Evolutionary conservation across 1,140 invertebrate species (phyloP), one percentile per base, ranked within the genome.

Genomic region (Pseudomyrmex cubaensis): DNA sequence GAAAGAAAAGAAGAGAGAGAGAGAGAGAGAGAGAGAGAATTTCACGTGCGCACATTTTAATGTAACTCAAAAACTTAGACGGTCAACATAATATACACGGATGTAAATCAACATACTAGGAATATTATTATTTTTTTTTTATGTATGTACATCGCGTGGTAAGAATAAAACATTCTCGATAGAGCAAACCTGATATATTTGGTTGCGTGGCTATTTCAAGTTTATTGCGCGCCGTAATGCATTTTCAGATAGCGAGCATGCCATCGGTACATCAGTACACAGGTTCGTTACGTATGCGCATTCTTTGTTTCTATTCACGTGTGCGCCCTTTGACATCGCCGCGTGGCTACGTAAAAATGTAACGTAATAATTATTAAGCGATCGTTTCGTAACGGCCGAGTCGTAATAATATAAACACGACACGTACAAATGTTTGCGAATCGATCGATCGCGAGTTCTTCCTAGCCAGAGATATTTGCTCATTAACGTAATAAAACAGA

Each of bases 221-320:
- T 83, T 77, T 83, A 67, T 77, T 77, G 56, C 62, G 3, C 54
- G 5, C 46, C 52, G 46, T 59, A 76, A 83, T 67, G 73, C 73
- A 77, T 25, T 77, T 56, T 52, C 63, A 50, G 82, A 83, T 77
- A 83, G 82, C 54, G 48, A 67, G 61, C 73, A 61, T 77, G 82
- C 61, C 63, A 50, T 67, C 54, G 44, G 74, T 62, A n/a, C 63
- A 67, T 77, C 61, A 83, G 17, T 75, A 74, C 12, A 44, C 57
- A 13, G 9, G 2, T 76, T 56, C 35, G 44, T 75, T 74, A 73
- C 17, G 7, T 59, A 35, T 48, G 12, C 59, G 44, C 50, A 52
- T 52, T 13, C 50, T 59, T 13, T n/a, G 63, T 15, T 67, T 46
- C 8, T 22, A 54, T 44, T 4, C 13, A 57, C 22, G 46, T 57